Conservation (phyloP, 1,140 invertebrate genomes). For the Triops cancriformis region DNA sequence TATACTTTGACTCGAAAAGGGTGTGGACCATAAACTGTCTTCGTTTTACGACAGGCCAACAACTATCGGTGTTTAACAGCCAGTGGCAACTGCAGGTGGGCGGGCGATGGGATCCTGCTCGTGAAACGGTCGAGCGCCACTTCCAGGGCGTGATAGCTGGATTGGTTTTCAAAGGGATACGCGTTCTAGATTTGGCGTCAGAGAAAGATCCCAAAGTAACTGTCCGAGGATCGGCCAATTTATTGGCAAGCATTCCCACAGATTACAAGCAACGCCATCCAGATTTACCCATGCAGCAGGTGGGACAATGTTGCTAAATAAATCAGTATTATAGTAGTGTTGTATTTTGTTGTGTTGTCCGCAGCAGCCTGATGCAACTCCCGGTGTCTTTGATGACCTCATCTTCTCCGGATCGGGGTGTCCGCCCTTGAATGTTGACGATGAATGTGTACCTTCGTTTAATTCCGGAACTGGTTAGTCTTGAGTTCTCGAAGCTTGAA, state of each 20-base stretch:
- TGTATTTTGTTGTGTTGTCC: constrained; percentile 30
- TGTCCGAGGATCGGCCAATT: constrained; percentile 46
- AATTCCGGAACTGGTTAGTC: constrained; percentile 61
- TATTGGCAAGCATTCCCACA: constrained; percentile 36
- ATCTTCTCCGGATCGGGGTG: constrained; percentile 83
- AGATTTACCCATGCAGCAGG: constrained; percentile 60
- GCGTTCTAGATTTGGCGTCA: constrained; percentile 74
- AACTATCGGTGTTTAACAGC: constrained; percentile 82
- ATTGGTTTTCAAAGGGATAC: constrained; percentile 73
- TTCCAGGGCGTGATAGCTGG: constrained; percentile 81
- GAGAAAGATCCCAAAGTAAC: constrained; percentile 64
- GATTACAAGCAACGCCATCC: constrained; percentile 29
- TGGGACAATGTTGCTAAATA: constrained; percentile 58
- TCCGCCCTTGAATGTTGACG: constrained; percentile 52
- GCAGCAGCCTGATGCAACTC: constrained; percentile 73
- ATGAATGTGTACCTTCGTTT: constrained; percentile 72
- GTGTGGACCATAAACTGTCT: neutral
- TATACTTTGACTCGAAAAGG: neutral
- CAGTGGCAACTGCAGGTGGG: constrained; percentile 86
- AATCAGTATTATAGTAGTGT: constrained; percentile 12
- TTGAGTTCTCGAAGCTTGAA: neutral
- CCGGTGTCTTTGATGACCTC: constrained; percentile 69
- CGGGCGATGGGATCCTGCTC: constrained; percentile 61
- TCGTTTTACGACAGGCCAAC: constrained; percentile 57
- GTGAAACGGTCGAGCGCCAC: constrained; percentile 52